Evolutionary conservation across 2,113 vertebrate species (phyloP).

Genomic region (Calidris pygmaea): DNA sequence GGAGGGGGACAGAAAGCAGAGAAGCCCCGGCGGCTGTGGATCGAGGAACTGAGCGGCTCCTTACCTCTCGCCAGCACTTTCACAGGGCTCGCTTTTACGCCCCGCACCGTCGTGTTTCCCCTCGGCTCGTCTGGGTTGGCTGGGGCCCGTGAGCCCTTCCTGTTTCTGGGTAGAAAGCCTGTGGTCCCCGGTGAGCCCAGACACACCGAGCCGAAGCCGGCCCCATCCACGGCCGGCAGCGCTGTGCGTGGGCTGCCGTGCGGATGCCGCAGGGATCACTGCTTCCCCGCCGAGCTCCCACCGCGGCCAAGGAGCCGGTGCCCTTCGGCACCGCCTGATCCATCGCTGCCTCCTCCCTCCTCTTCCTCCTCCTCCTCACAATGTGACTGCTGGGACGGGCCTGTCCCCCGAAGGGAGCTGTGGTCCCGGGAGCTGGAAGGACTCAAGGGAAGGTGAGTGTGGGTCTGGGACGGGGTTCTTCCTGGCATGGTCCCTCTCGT

Average conservation of each 20-base stretch:
- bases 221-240: rapidly evolving
- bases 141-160: neutral
- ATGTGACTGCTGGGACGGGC: neutral
- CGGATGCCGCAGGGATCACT: neutral
- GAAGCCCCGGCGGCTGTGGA: neutral
- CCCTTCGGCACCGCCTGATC: neutral
- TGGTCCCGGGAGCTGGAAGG: neutral
- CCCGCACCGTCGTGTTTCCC: neutral
- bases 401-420: neutral
- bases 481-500: neutral
- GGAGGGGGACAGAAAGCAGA: neutral
- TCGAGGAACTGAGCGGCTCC: neutral
- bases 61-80: neutral
- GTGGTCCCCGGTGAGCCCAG: neutral
- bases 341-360: rapidly evolving
- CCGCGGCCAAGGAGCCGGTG: rapidly evolving
- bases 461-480: neutral
- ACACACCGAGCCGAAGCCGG: neutral
- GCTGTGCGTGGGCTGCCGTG: rapidly evolving
- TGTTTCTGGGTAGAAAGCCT: neutral
- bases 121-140: neutral
- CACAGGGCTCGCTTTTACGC: neutral
- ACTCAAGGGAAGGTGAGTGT: neutral
- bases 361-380: neutral
- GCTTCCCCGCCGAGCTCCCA: neutral